Evolutionary conservation across 2,888 invertebrate genomes (phyloP), one percentile per base, ranked within the genome.

Genomic region (Oxycera nigricornis): DNA sequence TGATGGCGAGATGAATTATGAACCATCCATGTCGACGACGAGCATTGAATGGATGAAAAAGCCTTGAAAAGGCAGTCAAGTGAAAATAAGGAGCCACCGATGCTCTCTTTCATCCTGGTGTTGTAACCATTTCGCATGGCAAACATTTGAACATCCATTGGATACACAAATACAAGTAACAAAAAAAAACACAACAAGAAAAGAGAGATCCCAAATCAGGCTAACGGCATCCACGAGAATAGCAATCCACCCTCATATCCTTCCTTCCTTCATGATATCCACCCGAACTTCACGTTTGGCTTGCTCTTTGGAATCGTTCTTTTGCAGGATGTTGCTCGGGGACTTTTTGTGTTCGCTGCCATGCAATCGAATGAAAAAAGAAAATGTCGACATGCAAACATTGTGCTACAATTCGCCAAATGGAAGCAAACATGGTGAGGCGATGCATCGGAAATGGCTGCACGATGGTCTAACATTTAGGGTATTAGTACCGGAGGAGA

Each of bases 301-400:
- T 41, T 65, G 24, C 41, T 65, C 39, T 39, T 65, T 24, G 39
- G 24, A 39, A 35, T 35, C 30, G 41, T 65, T 22, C 30, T 35
- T 65, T 39, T 41, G 65, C 39, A 65, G 39, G 65, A 65, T 65
- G 65, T 65, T 30, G 24, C 41, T 65, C 41, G 65, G 24, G 41
- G 65, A 41, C 41, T 26, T 59, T 30, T 41, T 65, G 65, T 30
- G 55, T 24, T 24, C 20, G 24, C 55, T n/a, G 4, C 14, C 22
- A 22, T 22, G 2, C 55, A 17, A 24, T 7, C 24, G 6, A 65
- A 61, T n/a, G 28, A 24, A 39, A 59, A 31, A 46, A 41, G 30
- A 35, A 39, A 65, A 41, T 22, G 65, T 22, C 65, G 24, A 65
- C 65, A 65, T 65, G 65, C 65, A 65, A 65, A 41, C 65, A 65